phyloP scores from a whole-genome alignment of 2,888 invertebrate species.

The Harpalus rufipes region DNA sequence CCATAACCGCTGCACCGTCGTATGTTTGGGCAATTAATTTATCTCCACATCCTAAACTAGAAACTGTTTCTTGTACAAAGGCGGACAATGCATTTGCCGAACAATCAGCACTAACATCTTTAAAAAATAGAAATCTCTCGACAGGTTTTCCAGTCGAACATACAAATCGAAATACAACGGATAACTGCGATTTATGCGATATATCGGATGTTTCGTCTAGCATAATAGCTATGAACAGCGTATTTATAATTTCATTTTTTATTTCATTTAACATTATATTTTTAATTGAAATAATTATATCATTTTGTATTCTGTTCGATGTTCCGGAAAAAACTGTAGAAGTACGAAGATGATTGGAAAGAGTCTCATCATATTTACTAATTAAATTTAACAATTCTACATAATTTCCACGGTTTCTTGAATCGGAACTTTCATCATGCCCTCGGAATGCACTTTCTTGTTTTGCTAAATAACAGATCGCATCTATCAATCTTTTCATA shows the following conservation, averaged over 20 bases:
- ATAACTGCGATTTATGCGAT: background rate
- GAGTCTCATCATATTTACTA: conserved; percentile 19
- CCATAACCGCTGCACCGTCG: conserved; percentile 72
- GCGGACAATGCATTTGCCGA: background rate
- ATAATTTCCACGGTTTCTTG: background rate
- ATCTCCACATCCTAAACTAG: background rate
- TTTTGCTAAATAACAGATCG: conserved; percentile 8
- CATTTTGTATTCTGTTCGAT: background rate
- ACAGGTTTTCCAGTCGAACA: background rate
- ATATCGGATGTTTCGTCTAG: background rate
- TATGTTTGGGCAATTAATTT: conserved; percentile 14
- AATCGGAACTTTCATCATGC: background rate
- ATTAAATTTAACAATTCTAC: conserved; percentile 2
- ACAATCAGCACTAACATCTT: conserved; percentile 19
- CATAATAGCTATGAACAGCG: conserved; percentile 2
- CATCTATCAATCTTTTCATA: background rate
- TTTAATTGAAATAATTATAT: conserved; percentile 5
- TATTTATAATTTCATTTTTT: background rate
- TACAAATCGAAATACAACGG: background rate
- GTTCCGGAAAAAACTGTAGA: background rate
- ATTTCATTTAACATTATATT: background rate
- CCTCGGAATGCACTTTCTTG: conserved; percentile 2
- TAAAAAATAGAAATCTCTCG: background rate
- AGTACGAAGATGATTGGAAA: background rate
- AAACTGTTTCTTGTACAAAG: background rate